These are phyloP conservation scores for Anarsia innoxiella DNA, from an alignment of 2,888 invertebrate genomes.

Conservation along the genomic window DNA sequence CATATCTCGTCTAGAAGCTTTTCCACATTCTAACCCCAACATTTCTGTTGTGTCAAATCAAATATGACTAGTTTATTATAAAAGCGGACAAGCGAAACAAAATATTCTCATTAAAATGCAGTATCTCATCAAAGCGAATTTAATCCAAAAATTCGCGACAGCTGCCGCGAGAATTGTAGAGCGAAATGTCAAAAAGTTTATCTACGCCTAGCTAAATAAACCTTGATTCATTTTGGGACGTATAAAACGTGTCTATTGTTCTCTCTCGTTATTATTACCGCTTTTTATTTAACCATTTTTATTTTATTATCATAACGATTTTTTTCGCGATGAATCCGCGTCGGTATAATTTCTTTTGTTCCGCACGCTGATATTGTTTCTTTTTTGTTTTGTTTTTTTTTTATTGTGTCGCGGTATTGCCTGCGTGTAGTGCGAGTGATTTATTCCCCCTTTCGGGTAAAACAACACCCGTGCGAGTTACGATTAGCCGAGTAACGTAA, in stretches of 20 bases:
- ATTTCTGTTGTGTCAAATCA: neutral
- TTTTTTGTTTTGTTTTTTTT: slow-evolving; percentile 57
- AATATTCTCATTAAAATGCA: slow-evolving; percentile 61
- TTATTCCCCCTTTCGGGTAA: slow-evolving; percentile 71
- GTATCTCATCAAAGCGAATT: slow-evolving; percentile 51
- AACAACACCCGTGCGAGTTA: slow-evolving; percentile 73
- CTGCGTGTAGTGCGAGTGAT: slow-evolving; percentile 53
- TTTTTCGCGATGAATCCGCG: slow-evolving; percentile 65
- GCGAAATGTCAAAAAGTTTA: slow-evolving; percentile 56
- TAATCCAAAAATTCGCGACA: slow-evolving; percentile 59
- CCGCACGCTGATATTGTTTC: slow-evolving; percentile 66
- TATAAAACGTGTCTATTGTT: slow-evolving; percentile 59
- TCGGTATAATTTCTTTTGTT: slow-evolving; percentile 72
- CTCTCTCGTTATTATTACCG: slow-evolving; percentile 62
- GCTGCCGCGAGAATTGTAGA: slow-evolving; percentile 46
- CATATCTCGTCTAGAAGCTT: neutral
- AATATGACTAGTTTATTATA: slow-evolving; percentile 33
- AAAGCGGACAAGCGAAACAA: slow-evolving; percentile 49
- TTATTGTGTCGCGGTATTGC: slow-evolving; percentile 58
- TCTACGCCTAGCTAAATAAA: slow-evolving; percentile 64
- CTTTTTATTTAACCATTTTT: slow-evolving; percentile 65
- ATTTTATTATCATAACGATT: slow-evolving; percentile 71
- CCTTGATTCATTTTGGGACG: slow-evolving; percentile 55
- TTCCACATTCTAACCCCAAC: slow-evolving; percentile 13
- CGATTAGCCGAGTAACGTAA: slow-evolving; percentile 69